A percentile compares a stretch with the other conserved stretches of the same genome.
These are phyloP conservation scores for Atractosteus spatula DNA, from an alignment of 2,113 vertebrate genomes.

Conservation along the genomic window DNA sequence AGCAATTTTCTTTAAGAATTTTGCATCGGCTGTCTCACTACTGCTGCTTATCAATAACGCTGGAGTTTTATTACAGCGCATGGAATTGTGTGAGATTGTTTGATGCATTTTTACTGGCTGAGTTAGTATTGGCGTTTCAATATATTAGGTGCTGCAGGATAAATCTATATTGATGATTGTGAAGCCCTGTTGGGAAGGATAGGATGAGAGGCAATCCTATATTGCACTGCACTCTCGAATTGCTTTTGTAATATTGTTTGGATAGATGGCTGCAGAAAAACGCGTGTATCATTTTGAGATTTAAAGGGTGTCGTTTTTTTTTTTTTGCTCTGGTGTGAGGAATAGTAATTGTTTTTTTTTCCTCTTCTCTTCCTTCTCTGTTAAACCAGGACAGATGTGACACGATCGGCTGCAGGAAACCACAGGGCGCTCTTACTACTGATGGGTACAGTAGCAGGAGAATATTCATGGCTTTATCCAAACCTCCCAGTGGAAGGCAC, in stretches of 20 bases:
- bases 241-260: slow-evolving; percentile 73
- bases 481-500: too few species aligned
- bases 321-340: background rate
- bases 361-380: background rate
- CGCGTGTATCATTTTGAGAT: slow-evolving; percentile 24
- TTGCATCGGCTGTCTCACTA: slow-evolving; percentile 8
- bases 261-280: slow-evolving; percentile 39
- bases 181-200: slow-evolving; percentile 54
- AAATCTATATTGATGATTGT: slow-evolving; percentile 74
- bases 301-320: slow-evolving; percentile 15
- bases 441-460: too few species aligned
- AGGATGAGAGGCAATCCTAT: slow-evolving; percentile 61
- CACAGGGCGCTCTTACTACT: too few species aligned
- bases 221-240: slow-evolving; percentile 65
- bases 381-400: too few species aligned
- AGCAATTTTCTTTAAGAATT: slow-evolving; percentile 23
- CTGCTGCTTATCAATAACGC: slow-evolving; percentile 35
- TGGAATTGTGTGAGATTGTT: slow-evolving; percentile 61
- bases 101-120: slow-evolving; percentile 52
- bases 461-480: too few species aligned
- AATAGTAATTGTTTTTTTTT: background rate
- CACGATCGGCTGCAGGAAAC: too few species aligned
- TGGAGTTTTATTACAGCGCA: slow-evolving; percentile 57
- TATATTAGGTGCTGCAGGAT: slow-evolving; percentile 66
- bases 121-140: slow-evolving; percentile 61